Evolutionary conservation across 2,113 vertebrate species (phyloP), one percentile per base, ranked within the genome.

Genomic region (Ondatra zibethicus): DNA sequence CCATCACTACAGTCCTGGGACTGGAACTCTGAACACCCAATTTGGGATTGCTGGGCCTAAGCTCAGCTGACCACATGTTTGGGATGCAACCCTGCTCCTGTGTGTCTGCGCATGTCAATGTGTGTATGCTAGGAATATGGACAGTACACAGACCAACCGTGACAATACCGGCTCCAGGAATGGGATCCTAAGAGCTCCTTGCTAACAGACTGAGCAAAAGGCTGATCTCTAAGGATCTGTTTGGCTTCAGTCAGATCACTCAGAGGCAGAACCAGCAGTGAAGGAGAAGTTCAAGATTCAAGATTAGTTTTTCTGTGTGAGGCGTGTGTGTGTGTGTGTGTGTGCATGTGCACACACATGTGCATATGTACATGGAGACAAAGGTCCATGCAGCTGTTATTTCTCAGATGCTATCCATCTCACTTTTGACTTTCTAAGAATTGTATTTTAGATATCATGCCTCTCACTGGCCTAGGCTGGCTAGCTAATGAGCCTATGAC

Each of bases 241-340:
- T 19, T 0, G 17, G 65, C 12, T 85, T 58, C 23, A 70, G 52
- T 0, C 16, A 82, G 47, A 47, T 6, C 0, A 0, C 29, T 52
- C 2, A 0, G 66, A 13, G 17, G 23, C 0, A 7, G 85, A 42
- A 19, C 3, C 0, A 10, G 47, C 2, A 13, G 21, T 14, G 11
- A 93, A 92, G 66, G 72, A 27, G 8, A 70, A 86, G 82, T 47
- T 50, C 19, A 36, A 23, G n/a, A n/a, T n/a, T 47, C 47, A 93
- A 29, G 58, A 73, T 6, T 17, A 80, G 9, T 47, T 63, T 29
- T 42, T 39, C 33, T 39, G 52, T 27, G 52, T 61, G 52, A 39
- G 52, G 21, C 0, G 39, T 29, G 42, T 45, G 39, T 45, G 39
- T 42, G 72, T 42, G 73, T 75, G 72, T 42, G 19, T 58, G 80